These are phyloP conservation scores for Orchestes rusci DNA, from an alignment of 2,888 invertebrate species.

Conservation along the genomic window DNA sequence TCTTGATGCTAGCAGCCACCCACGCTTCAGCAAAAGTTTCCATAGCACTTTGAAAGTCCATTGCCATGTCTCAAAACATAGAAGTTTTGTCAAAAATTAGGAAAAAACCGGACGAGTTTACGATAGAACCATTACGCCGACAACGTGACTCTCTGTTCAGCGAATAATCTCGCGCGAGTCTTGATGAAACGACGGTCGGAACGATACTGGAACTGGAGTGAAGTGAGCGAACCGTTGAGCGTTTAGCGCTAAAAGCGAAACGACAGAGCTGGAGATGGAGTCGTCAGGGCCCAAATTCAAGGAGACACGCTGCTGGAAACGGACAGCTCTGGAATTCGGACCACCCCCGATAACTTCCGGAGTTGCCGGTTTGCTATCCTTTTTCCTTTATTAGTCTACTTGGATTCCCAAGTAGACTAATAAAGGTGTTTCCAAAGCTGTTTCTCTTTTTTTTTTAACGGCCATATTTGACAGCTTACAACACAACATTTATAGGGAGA, in stretches of 20 bases:
- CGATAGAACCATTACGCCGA: conserved; percentile 27
- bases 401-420: too few relatives aligned
- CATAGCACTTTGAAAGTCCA: conserved; percentile 99
- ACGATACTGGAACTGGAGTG: conserved; percentile 37
- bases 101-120: conserved; percentile 7
- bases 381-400: too few relatives aligned
- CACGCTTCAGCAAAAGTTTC: conserved; percentile 97
- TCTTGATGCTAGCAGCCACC: conserved; percentile 85
- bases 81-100: conserved; percentile 6
- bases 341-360: conserved; percentile 36
- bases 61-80: conserved; percentile 40
- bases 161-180: conserved; percentile 29
- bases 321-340: conserved; percentile 33
- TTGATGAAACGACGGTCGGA: conserved; percentile 30
- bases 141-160: conserved; percentile 38
- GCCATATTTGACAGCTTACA: too few relatives aligned
- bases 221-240: too few relatives aligned
- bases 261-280: too few relatives aligned
- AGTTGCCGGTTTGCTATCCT: conserved; percentile 13
- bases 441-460: too few relatives aligned
- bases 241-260: too few relatives aligned
- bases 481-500: too few relatives aligned
- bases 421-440: too few relatives aligned
- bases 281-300: too few relatives aligned
- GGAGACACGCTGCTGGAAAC: conserved; percentile 23